Evolutionary conservation across 2,113 vertebrate species (phyloP), one percentile per base, ranked within the genome.

Genomic region (Cyanistes caeruleus): DNA sequence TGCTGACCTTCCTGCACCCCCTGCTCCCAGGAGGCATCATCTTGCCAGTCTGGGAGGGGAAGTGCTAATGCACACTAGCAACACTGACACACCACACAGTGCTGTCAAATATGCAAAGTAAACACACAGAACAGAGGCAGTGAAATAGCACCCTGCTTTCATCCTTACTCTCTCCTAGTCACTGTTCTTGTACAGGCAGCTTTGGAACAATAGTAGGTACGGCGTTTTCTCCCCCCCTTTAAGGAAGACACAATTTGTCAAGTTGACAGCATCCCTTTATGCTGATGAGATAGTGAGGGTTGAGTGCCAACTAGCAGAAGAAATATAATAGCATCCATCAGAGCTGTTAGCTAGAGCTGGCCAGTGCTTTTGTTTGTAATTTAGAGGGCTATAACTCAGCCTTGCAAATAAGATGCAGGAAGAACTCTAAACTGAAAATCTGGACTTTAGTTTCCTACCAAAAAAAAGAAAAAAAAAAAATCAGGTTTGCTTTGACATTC

Each of bases 251-350:
- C 33, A 14, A 28, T 95, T 95, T 96, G 82, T 93, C 95, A 96
- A 86, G 89, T 21, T 96, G 95, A 95, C 95, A 93, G 92, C 64
- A 63, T 89, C n/a, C 89, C 79, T 96, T 95, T 94, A 92, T 93
- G 94, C 89, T 82, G 96, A 95, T 90, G 87, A 94, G 94, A 64
- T 53, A 79, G 81, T 69, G 89, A 89, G 83, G 67, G 91, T 24
- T 84, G 87, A 74, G 82, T 93, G 92, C 91, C 96, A 95, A 13
- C 65, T n/a, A 70, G 84, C 72, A 88, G 88, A 64, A 95, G 84
- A 94, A 96, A 95, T 85, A 93, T 56, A 97, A 95, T 75, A 80
- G 93, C 82, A 95, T 87, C 93, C 89, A 85, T 96, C 95, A 95
- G 92, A 85, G 83, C 82, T 90, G 93, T 93, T 84, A 94, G 84